Percentiles rank a stretch among this genome's conserved stretches.
Conservation (phyloP, 2,888 invertebrate species). For the Auanema freiburgensis region DNA sequence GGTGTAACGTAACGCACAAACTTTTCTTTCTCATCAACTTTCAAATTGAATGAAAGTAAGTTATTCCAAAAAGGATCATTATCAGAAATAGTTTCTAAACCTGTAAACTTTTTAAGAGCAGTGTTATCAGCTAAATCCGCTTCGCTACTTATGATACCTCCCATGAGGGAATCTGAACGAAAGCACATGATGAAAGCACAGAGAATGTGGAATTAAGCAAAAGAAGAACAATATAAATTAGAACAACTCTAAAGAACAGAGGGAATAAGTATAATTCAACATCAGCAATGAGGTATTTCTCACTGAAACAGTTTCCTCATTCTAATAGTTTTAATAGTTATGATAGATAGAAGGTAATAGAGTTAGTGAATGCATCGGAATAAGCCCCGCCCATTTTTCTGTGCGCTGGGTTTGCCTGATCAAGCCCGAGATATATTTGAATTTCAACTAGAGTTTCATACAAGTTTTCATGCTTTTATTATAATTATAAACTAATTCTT, state of each 20-base stretch:
- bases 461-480: background rate
- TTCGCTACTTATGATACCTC: slow-evolving; percentile 39
- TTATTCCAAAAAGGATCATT: slow-evolving; percentile 93
- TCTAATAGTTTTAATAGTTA: too few relatives aligned
- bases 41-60: slow-evolving; percentile 79
- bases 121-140: slow-evolving; percentile 51
- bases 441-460: background rate
- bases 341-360: too few relatives aligned
- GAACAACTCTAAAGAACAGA: too few relatives aligned
- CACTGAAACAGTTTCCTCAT: too few relatives aligned
- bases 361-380: too few relatives aligned
- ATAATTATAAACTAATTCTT: background rate
- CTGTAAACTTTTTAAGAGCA: slow-evolving; percentile 46
- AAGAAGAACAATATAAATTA: too few relatives aligned
- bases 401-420: slow-evolving; percentile 5
- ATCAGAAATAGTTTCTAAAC: slow-evolving; percentile 76
- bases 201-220: too few relatives aligned
- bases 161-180: slow-evolving; percentile 22
- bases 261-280: too few relatives aligned
- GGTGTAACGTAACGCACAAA: slow-evolving; percentile 24
- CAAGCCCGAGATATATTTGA: slow-evolving; percentile 7
- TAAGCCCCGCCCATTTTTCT: slow-evolving; percentile 1
- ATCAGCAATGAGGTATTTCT: too few relatives aligned
- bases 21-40: slow-evolving; percentile 57
- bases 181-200: too few relatives aligned